Evolutionary conservation across 1,140 invertebrate species (phyloP), one percentile per base, ranked within the genome.

Genomic region (Pissodes strobi): DNA sequence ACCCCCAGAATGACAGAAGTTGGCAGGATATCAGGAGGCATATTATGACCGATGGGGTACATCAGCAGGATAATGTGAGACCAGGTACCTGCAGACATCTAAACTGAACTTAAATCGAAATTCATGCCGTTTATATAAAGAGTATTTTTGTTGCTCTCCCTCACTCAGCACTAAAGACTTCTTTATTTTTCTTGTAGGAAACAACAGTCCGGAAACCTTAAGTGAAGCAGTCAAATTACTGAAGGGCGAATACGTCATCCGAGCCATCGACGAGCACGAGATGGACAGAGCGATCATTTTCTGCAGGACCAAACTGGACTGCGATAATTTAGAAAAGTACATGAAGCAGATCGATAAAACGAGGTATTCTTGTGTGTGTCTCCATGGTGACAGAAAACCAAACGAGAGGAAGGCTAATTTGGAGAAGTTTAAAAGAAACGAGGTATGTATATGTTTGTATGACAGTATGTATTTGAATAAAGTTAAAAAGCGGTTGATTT

Each of bases 241-340:
- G 0, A 99, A 99, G 82, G 95, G 69, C 15, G 94, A 98, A 76
- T 99, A 98, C 78, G 93, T 93, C 59, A 74, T 98, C 0, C 82
- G 85, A 62, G 97, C 97, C 0, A 96, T 99, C 45, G 86, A 91
- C 41, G 90, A 94, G 71, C 92, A 97, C 72, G 94, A 97, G 73
- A 99, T 99, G 93, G 96, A 99, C 74, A 81, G 87, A 66, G 93
- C 93, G 0, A 88, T 99, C 27, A 93, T 99, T 57, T 99, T 99
- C 79, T 99, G 98, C 77, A 87, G 98, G 43, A 99, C 98, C 0
- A 99, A 99, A 81, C 63, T 98, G 1, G 98, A 99, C 77, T 99
- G 98, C 79, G 97, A 99, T 80, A 98, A 99, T 82, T 77, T 99
- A 71, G 97, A 99, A 79, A 85, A 85, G 25, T 97, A 94, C 78